Evolutionary conservation across 2,113 vertebrate species (phyloP).

Genomic region (Erythrolamprus reginae): DNA sequence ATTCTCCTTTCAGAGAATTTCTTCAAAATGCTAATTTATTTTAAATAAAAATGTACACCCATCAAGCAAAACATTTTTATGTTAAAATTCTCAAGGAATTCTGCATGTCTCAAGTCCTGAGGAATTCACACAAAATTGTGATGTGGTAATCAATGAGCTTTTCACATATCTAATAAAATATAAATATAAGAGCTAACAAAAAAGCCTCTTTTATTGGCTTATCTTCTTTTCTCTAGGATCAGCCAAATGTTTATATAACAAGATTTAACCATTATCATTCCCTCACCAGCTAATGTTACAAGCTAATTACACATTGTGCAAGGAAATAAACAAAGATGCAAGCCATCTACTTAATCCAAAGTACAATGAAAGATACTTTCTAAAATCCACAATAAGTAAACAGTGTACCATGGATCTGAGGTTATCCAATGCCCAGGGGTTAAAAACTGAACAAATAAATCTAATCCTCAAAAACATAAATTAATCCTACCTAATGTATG

Average conservation of each 20-base stretch:
- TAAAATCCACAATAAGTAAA: not conserved
- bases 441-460: not conserved
- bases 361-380: not conserved
- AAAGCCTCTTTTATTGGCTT: not conserved
- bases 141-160: not conserved
- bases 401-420: not conserved
- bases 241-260: not conserved
- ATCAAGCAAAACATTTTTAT: not conserved
- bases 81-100: not conserved
- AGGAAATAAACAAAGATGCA: not conserved
- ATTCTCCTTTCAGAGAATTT: not conserved
- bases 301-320: not conserved
- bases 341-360: not conserved
- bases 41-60: not conserved
- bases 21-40: not conserved
- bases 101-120: not conserved
- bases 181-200: not conserved
- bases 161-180: not conserved
- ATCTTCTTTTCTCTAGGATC: not conserved
- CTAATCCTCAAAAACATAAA: not conserved
- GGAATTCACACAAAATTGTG: not conserved
- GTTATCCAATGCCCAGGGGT: not conserved
- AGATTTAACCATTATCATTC: not conserved
- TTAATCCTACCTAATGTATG: not conserved
- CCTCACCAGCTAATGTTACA: not conserved